Conservation (phyloP, 2,113 vertebrate species). For the Cephalopterus ornatus region DNA sequence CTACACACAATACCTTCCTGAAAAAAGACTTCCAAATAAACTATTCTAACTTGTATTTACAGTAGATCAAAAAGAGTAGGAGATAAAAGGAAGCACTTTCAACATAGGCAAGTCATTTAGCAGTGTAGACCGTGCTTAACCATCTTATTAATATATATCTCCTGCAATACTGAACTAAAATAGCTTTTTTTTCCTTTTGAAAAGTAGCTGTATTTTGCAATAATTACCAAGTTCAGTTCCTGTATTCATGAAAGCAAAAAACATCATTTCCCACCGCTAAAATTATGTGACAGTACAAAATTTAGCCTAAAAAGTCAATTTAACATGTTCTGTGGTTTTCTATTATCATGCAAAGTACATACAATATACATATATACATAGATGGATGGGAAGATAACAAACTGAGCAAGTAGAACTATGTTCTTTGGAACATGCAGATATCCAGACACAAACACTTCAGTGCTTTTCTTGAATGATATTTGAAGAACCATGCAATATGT, state of each 20-base stretch:
- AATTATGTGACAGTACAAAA: background rate
- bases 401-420: background rate
- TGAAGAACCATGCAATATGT: conserved; percentile 1
- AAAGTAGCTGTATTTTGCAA: background rate
- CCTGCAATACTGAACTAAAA: background rate
- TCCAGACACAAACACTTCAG: background rate
- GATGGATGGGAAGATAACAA: background rate
- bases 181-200: background rate
- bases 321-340: background rate
- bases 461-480: background rate
- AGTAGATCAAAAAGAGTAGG: background rate
- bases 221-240: background rate
- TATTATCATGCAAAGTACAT: background rate
- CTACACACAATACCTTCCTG: background rate
- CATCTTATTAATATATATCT: background rate
- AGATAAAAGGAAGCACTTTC: background rate
- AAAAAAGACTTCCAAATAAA: background rate
- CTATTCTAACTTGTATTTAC: background rate
- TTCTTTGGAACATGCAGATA: background rate
- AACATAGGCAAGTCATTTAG: background rate
- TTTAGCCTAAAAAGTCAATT: background rate
- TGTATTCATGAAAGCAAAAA: background rate
- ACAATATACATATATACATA: background rate
- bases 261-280: background rate
- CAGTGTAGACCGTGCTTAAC: background rate